Conservation (phyloP, 1,140 invertebrate species). For the Drosophila parvula region DNA sequence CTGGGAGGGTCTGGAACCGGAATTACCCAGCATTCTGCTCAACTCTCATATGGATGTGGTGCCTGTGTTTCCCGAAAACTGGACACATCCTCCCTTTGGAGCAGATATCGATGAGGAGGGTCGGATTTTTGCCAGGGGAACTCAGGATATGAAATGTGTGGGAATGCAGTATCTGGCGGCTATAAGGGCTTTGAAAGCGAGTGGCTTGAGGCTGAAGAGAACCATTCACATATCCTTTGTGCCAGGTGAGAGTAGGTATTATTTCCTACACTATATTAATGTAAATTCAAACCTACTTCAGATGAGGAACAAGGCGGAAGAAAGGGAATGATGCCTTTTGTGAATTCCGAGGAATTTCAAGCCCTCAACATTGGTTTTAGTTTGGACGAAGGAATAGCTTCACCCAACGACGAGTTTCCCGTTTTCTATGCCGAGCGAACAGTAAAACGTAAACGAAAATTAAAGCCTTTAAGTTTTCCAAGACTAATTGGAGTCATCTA, state of each 20-base stretch:
- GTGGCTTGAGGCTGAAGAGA: conserved; percentile 86
- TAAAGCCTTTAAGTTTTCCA: not conserved
- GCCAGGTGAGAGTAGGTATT: conserved; percentile 86
- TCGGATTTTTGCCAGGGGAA: conserved; percentile 91
- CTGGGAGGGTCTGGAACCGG: conserved; percentile 90
- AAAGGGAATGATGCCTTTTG: conserved; percentile 93
- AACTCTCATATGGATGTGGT: conserved; percentile 88
- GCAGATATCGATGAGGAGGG: conserved; percentile 90
- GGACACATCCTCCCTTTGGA: conserved; percentile 89
- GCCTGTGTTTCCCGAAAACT: conserved; percentile 90
- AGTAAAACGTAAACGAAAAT: conserved; percentile 86
- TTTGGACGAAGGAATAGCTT: conserved; percentile 93
- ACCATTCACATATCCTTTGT: conserved; percentile 93
- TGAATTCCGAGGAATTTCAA: conserved; percentile 90
- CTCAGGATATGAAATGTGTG: conserved; percentile 93
- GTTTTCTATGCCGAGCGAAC: conserved; percentile 92
- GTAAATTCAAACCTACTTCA: conserved; percentile 72
- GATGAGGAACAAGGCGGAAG: conserved; percentile 96
- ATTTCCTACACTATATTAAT: not conserved
- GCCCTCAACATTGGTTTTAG: conserved; percentile 94
- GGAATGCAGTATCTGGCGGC: conserved; percentile 93
- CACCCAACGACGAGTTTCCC: conserved; percentile 87
- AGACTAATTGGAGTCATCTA: not conserved
- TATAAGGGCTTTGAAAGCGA: conserved; percentile 87
- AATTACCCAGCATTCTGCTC: conserved; percentile 89